Percentiles rank a stretch among this genome's conserved stretches.
Evolutionary conservation across 2,888 invertebrate species (phyloP).

Genomic region (Lumbricus terrestris): DNA sequence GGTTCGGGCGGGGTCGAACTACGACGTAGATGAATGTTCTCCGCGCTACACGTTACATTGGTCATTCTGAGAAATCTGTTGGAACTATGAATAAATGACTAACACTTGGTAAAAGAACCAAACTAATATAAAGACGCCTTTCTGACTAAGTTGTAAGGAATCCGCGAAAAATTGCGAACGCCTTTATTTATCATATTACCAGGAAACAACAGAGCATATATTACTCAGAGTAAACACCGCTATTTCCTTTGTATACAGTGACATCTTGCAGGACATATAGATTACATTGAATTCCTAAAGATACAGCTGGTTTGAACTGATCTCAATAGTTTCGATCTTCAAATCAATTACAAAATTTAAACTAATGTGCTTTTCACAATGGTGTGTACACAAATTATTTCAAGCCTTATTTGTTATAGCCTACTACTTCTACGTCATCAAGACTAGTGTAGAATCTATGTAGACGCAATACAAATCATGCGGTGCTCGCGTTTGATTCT

Average conservation of each 20-base stretch:
- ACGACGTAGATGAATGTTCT: neutral
- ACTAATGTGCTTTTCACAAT: neutral
- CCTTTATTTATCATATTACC: neutral
- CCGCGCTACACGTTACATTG: neutral
- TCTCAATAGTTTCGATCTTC: neutral
- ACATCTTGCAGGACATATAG: neutral
- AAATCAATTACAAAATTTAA: neutral
- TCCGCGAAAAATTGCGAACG: neutral
- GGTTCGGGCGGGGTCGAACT: neutral
- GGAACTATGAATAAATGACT: constrained; percentile 3
- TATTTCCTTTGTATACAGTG: neutral
- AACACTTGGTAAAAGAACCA: neutral
- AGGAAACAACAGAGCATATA: neutral
- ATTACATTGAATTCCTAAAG: neutral
- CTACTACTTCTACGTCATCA: too few relatives aligned
- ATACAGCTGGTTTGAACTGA: neutral
- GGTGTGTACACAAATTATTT: neutral
- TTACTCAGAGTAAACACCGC: neutral
- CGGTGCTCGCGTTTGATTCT: too few relatives aligned
- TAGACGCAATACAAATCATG: too few relatives aligned
- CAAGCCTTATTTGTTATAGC: too few relatives aligned
- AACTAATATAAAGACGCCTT: neutral
- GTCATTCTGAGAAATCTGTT: neutral
- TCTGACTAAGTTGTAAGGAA: constrained; percentile 3
- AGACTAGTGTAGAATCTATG: too few relatives aligned